Percentiles rank a stretch among this genome's conserved stretches.
Conservation (phyloP, 1,140 invertebrate genomes). For the Cydia pomonella region DNA sequence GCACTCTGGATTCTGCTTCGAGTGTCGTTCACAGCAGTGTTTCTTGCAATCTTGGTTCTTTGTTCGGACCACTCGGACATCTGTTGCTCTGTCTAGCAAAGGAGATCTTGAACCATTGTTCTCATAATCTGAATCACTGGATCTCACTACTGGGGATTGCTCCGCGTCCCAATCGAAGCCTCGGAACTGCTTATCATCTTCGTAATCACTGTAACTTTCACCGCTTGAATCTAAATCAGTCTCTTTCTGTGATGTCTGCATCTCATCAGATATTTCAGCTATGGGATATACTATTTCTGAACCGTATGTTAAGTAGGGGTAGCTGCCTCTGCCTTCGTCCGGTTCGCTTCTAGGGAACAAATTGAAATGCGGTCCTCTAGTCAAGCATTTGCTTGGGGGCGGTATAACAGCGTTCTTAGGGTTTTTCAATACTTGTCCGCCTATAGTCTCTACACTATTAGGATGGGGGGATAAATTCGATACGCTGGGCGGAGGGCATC, state of each 20-base stretch:
- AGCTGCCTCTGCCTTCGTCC: slow-evolving; percentile 73
- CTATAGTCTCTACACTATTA: slow-evolving; percentile 85
- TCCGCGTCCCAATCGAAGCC: slow-evolving; percentile 79
- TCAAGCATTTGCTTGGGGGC: slow-evolving; percentile 84
- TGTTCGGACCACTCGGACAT: slow-evolving; percentile 66
- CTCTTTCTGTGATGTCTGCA: slow-evolving; percentile 86
- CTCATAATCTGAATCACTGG: slow-evolving; percentile 82
- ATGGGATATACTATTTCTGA: slow-evolving; percentile 92
- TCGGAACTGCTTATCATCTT: slow-evolving; percentile 80
- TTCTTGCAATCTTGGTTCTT: slow-evolving; percentile 74
- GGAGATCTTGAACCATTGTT: slow-evolving; percentile 83
- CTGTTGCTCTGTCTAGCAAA: slow-evolving; percentile 74
- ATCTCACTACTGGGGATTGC: slow-evolving; percentile 71
- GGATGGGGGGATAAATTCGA: slow-evolving; percentile 84
- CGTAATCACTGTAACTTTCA: slow-evolving; percentile 80
- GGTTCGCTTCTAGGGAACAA: slow-evolving; percentile 81
- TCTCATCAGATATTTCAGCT: slow-evolving; percentile 91
- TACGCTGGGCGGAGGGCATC: slow-evolving; percentile 83
- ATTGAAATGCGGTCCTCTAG: slow-evolving; percentile 84
- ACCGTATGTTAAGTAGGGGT: slow-evolving; percentile 85
- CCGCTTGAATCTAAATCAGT: slow-evolving; percentile 82
- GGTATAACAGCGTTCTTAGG: slow-evolving; percentile 83
- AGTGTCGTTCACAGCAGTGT: slow-evolving; percentile 68
- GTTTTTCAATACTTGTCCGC: slow-evolving; percentile 82
- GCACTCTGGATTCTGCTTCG: slow-evolving; percentile 62